Evolutionary conservation across 2,888 invertebrate genomes (phyloP).

Genomic region (Linnaemya vulpina): DNA sequence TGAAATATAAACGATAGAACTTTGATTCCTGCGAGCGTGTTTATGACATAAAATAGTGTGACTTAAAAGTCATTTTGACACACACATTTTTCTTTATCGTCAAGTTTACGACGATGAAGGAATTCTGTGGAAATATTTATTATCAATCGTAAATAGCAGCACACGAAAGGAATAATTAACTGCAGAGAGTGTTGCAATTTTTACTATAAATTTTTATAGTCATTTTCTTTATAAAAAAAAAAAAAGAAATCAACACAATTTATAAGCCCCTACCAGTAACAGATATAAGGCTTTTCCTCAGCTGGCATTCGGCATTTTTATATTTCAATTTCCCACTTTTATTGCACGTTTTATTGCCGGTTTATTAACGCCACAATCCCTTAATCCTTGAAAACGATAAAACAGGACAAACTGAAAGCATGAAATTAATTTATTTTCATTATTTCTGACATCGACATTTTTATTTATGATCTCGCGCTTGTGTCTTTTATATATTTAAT

Average conservation of each 20-base stretch:
- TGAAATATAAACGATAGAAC: background rate
- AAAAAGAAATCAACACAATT: background rate
- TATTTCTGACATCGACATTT: constrained; percentile 9
- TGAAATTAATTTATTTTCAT: constrained; percentile 32
- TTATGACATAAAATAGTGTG: background rate
- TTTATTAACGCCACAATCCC: background rate
- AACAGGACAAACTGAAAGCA: background rate
- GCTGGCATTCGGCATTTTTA: background rate
- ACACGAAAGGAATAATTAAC: background rate
- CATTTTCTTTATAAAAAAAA: background rate
- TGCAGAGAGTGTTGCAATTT: background rate
- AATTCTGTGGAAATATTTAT: background rate
- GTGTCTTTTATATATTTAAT: background rate
- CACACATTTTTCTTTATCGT: background rate
- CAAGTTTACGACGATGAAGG: background rate
- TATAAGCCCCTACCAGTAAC: background rate
- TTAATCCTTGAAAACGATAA: constrained; percentile 19
- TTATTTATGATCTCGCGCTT: constrained; percentile 37
- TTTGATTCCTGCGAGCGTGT: background rate
- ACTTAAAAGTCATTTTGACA: background rate
- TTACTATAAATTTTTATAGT: background rate
- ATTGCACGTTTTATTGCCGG: background rate
- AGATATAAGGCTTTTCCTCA: background rate
- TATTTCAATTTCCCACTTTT: constrained; percentile 7
- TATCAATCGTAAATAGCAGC: background rate